phyloP scores from a whole-genome alignment of 2,797 vertebrate genomes.

The Distichodus sexfasciatus region DNA sequence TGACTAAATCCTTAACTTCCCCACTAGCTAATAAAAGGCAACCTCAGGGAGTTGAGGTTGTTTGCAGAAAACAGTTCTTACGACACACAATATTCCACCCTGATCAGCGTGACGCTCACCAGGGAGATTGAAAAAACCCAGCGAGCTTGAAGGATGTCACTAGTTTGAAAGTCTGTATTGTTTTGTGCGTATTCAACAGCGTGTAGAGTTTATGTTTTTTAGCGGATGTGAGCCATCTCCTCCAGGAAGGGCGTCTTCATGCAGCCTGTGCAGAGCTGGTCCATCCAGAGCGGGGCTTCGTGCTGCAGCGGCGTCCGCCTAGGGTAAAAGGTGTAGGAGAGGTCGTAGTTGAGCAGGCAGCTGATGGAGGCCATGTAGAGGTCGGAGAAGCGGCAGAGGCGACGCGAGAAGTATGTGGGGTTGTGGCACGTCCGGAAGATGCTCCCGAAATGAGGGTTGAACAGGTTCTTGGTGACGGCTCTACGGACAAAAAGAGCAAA shows the following conservation, averaged over 20 bases:
- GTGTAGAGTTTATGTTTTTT: constrained; percentile 43
- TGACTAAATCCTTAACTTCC: background rate
- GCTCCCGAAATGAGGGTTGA: constrained; percentile 85
- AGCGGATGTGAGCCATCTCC: constrained; percentile 82
- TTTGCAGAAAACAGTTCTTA: background rate
- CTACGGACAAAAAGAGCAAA: constrained; percentile 50
- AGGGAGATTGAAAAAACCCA: background rate
- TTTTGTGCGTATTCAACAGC: constrained; percentile 28
- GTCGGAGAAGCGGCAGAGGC: constrained; percentile 81
- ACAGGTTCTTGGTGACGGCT: constrained; percentile 80
- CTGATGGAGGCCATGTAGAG: constrained; percentile 83
- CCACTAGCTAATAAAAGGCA: background rate
- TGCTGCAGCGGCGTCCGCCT: constrained; percentile 83
- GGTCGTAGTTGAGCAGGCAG: constrained; percentile 82
- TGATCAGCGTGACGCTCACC: background rate
- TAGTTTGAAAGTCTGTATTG: background rate
- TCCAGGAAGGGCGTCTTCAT: constrained; percentile 80
- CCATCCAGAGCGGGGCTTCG: constrained; percentile 85
- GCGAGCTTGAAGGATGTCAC: too few relatives aligned
- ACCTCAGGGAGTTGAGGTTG: background rate
- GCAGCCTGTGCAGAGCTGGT: constrained; percentile 85
- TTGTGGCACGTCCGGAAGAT: constrained; percentile 85
- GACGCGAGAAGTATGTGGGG: constrained; percentile 84
- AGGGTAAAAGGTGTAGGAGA: constrained; percentile 78
- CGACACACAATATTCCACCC: background rate